Evolutionary conservation across 2,113 vertebrate genomes (phyloP), one percentile per base, ranked within the genome.

Genomic region (Ia io): DNA sequence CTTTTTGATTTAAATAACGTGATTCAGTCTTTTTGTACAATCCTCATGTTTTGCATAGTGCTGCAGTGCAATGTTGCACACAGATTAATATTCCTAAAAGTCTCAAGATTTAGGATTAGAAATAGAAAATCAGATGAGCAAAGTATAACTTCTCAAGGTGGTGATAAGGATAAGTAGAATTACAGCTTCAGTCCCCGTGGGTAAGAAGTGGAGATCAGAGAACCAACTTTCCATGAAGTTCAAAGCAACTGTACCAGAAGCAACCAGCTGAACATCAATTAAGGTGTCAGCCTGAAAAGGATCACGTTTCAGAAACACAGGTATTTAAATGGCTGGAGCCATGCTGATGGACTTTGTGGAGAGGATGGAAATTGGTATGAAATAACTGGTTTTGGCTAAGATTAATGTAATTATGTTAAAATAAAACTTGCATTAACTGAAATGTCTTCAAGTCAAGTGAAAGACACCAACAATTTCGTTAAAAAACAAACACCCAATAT

Each of bases 51-150:
- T 78, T 73, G 11, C 1, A 9, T 8, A n/a, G 65, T 82, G 37
- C 49, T 80, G 35, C 25, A 37, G 22, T 17, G 25, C 70, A 70
- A 3, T 63, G 78, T 44, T 47, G 37, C 56, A 70, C 12, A 40
- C 44, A 77, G 42, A 93, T 74, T 80, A 86, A 94, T 71, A 93
- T 30, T 90, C 44, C 65, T 51, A 44, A 53, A 84, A 42, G 59
- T 80, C 5, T 70, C n/a, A 42, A 35, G 65, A 71, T 53, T 94
- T 87, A 89, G 86, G 51, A 88, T 94, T 87, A 82, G 76, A 88
- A 76, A 37, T n/a, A 80, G 70, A 84, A 59, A 93, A 85, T 92
- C 35, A 73, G 51, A 84, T 69, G 37, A 88, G 93, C 51, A 91
- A 76, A 67, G 30, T 82, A 1, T 78, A 71, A 67, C 59, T 91